Base-by-base conservation (phyloP, 1,140 invertebrate species). In the Brachionus manjavacas region DNA sequence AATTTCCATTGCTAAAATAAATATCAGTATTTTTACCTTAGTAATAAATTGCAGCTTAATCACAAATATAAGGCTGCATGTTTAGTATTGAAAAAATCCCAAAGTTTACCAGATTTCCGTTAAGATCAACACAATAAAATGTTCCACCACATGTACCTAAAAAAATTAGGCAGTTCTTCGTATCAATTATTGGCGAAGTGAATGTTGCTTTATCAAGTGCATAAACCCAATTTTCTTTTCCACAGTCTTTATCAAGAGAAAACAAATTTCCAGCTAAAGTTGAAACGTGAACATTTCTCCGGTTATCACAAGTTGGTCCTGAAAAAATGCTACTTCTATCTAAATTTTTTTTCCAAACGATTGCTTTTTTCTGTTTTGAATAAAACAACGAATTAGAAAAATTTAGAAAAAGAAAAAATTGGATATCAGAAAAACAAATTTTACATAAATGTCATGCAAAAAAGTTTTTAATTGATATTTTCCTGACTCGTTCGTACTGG, bases 251-350 rank as follows among this genome's bases (percentile, higher is more conserved):
- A 28, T 88, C 85, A 3, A 92, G 85, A 28, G 91, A 90, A 20
- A 91, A 86, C 84, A 92, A 91, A 16, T 88, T 90, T 4, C 93
- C 92, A 49, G 91, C 91, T 23, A 93, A 88, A 3, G 92, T 91
- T 2, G 91, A 92, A 16, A 91, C 88, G 55, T 92, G 89, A 25
- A 92, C 85, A 14, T 89, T 85, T 84, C 89, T 88, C 41, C 87
- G 85, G 31, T 87, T 86, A 74, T 89, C 89, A n/a, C 92, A 85
- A n/a, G 89, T 88, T 25, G 92, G 90, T 84, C 92, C 92, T 7
- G 92, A 91, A 84, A 91, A 92, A 85, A 93, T 91, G 83, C 91
- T 92, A 85, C 91, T 86, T 1, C 89, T 87, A 20, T 83, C 68
- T 72, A 84, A 84, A 72, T 7, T 43, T 72, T 60, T 70, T 60